These are phyloP conservation scores for Drosophila ananassae DNA, from an alignment of 1,140 invertebrate species.

Conservation along the genomic window DNA sequence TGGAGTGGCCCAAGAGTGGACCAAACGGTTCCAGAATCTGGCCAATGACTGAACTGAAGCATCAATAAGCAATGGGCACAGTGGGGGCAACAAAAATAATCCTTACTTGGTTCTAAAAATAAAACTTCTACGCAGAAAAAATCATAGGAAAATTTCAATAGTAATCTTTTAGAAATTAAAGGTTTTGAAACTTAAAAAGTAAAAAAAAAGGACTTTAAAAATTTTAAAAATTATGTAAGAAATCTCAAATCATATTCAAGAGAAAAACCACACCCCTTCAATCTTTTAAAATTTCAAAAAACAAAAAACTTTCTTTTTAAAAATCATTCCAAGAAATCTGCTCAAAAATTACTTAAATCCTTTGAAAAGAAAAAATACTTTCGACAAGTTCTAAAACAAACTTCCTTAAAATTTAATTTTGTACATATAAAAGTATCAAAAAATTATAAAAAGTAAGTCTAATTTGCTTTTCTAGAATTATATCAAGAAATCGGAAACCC, in stretches of 20 bases:
- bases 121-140: not conserved
- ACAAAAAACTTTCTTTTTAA: too few species aligned
- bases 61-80: conserved; percentile 8
- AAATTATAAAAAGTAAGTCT: not conserved
- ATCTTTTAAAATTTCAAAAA: too few species aligned
- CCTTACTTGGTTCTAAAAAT: too few species aligned
- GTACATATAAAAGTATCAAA: not conserved
- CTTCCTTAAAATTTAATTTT: too few species aligned
- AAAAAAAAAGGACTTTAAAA: not conserved
- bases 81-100: not conserved
- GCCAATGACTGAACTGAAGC: not conserved
- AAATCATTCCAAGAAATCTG: too few species aligned
- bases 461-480: not conserved
- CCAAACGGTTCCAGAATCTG: not conserved
- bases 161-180: not conserved
- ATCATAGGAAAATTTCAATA: not conserved
- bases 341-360: too few species aligned
- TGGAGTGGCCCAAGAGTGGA: not conserved
- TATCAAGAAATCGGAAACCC: not conserved
- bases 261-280: too few species aligned
- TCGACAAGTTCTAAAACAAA: too few species aligned
- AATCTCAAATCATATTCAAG: too few species aligned
- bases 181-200: too few species aligned
- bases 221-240: too few species aligned
- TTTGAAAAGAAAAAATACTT: too few species aligned